Percentiles rank a stretch among this genome's conserved stretches.
These are phyloP conservation scores for Petrocephalus microphthalmus DNA, from an alignment of 2,113 vertebrate species.

Conservation along the genomic window DNA sequence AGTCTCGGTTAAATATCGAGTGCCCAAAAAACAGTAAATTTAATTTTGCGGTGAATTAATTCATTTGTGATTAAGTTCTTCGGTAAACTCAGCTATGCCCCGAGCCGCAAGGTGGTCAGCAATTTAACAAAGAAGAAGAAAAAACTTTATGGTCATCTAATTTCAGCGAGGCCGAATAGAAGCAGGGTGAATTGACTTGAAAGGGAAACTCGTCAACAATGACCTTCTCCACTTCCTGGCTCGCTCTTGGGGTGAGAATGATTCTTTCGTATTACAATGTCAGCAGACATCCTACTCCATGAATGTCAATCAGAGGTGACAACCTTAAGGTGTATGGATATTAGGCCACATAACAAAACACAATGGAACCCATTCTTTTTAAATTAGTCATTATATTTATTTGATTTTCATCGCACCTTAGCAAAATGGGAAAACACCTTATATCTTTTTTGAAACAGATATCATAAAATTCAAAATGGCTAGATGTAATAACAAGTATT, in stretches of 20 bases:
- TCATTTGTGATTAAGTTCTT: not conserved
- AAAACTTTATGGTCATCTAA: not conserved
- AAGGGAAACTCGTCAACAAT: not conserved
- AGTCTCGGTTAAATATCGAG: not conserved
- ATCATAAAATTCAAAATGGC: not conserved
- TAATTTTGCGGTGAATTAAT: not conserved
- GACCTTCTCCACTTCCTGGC: not conserved
- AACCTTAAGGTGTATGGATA: not conserved
- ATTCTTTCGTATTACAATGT: not conserved
- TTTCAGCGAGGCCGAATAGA: not conserved
- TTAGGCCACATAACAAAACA: not conserved
- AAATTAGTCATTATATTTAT: not conserved
- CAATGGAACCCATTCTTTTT: not conserved
- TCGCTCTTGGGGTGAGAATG: not conserved
- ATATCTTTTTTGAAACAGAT: not conserved
- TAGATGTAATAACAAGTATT: not conserved
- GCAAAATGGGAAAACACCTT: not conserved
- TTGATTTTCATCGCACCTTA: not conserved
- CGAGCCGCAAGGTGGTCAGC: no score
- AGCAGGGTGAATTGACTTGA: not conserved
- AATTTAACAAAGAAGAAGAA: not conserved
- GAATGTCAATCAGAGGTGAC: not conserved
- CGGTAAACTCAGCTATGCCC: no score
- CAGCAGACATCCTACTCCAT: not conserved
- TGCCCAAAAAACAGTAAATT: not conserved